Evolutionary conservation across 1,140 invertebrate genomes (phyloP), one percentile per base, ranked within the genome.

Genomic region (Drosophila virilis): DNA sequence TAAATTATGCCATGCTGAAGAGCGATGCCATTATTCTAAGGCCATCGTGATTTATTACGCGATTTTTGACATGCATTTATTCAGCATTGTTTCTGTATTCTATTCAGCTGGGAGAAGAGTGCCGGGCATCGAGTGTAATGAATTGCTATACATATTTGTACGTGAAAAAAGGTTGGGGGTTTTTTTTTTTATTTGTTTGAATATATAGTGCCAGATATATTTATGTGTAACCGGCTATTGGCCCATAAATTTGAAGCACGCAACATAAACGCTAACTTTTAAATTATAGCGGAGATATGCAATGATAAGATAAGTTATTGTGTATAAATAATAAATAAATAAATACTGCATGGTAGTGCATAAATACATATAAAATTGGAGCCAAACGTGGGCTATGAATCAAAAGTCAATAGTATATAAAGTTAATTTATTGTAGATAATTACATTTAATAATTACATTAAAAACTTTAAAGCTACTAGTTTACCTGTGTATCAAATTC

Each of bases 1-100:
- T 88, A 88, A 86, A 86, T 86, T 79, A 74, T 78, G 58, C 70
- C 45, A 62, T 69, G 64, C 68, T 46, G 61, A 28, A 9, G 28
- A 37, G 65, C 15, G 7, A 32, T 32, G 33, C 32, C 62, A 43
- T 48, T 45, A 48, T 42, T 55, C 58, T 55, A n/a, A 70, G 51
- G 54, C 45, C 48, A 37, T 32, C 66, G 72, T 89, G 84, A 88
- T 88, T 88, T 88, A 88, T 88, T 88, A 74, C 67, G 71, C 73
- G 76, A 89, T 80, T 88, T 83, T 89, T 88, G 79, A 88, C 83
- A 72, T 77, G 61, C 68, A 79, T 71, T 79, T 70, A 45, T 58
- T 64, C 66, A 54, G 40, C 45, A 73, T 71, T 64, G 65, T 70
- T 70, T 78, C 55, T 15, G 17, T 40, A 50, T n/a, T 32, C 50